Evolutionary conservation across 2,888 invertebrate genomes (phyloP).

Genomic region (Plagiodera versicolora): DNA sequence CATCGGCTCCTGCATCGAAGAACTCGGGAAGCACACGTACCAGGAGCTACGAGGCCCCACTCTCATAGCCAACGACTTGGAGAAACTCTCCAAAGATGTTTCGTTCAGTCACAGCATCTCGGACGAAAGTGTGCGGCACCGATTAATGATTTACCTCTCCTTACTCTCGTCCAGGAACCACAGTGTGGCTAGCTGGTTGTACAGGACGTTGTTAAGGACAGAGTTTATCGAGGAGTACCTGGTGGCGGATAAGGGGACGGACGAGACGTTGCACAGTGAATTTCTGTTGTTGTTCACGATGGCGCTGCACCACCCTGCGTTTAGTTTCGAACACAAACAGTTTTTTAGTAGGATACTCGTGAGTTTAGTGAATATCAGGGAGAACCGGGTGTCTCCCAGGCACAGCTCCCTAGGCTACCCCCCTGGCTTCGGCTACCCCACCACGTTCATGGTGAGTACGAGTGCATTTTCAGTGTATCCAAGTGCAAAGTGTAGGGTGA

Average conservation of each 20-base stretch:
- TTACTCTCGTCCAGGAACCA: constrained; percentile 88
- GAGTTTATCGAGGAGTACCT: constrained; percentile 69
- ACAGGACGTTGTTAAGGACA: constrained; percentile 76
- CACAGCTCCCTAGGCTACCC: constrained; percentile 47
- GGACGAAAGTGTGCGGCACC: constrained; percentile 77
- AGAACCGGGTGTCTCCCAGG: constrained; percentile 52
- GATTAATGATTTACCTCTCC: constrained; percentile 86
- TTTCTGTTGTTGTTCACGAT: constrained; percentile 87
- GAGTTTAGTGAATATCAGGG: constrained; percentile 62
- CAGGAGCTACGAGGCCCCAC: constrained; percentile 89
- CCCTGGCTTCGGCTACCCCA: constrained; percentile 51
- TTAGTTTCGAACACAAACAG: constrained; percentile 88
- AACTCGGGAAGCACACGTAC: constrained; percentile 91
- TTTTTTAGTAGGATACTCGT: constrained; percentile 76
- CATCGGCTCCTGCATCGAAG: constrained; percentile 92
- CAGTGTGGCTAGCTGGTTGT: constrained; percentile 84
- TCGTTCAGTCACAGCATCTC: constrained; percentile 55
- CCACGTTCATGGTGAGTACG: constrained; percentile 35
- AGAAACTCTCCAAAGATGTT: constrained; percentile 63
- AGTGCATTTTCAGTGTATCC: too few species aligned
- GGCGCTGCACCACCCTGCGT: constrained; percentile 94
- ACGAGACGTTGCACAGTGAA: constrained; percentile 78
- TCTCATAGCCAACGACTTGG: constrained; percentile 84
- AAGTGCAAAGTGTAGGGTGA: too few species aligned
- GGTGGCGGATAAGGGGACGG: constrained; percentile 58